Evolutionary conservation across 2,113 vertebrate species (phyloP).

Genomic region (Acrocephalus kingi): DNA sequence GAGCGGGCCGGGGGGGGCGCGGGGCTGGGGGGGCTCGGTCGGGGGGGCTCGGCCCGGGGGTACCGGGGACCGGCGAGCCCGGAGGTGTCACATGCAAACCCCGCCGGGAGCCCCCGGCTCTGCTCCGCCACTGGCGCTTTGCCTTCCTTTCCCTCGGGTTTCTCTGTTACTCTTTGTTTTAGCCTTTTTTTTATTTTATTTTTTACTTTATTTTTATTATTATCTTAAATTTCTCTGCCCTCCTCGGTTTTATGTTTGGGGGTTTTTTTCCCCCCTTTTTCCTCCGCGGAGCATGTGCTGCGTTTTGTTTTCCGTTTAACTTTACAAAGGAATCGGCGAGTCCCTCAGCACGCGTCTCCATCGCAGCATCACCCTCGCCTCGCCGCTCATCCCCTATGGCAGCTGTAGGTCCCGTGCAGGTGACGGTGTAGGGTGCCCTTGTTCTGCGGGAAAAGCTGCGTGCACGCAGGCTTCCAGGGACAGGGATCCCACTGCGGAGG

Average conservation of each 20-base stretch:
- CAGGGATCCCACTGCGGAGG: neutral
- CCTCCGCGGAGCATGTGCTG: neutral
- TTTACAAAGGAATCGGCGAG: neutral
- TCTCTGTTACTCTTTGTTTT: neutral
- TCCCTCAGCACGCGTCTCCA: neutral
- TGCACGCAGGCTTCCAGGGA: neutral
- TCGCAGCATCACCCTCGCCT: fast-evolving
- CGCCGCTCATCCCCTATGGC: neutral
- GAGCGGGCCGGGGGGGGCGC: too few species aligned
- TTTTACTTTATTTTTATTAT: neutral
- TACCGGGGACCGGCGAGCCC: neutral
- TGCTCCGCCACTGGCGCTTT: neutral
- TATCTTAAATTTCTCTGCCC: too few species aligned
- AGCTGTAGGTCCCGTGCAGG: neutral
- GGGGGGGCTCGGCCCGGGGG: neutral
- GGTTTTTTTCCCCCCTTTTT: neutral
- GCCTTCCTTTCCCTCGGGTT: neutral
- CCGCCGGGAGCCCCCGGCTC: neutral
- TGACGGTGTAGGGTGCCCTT: neutral
- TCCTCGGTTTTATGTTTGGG: neutral
- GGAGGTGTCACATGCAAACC: neutral
- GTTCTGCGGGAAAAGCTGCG: neutral
- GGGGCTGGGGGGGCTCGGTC: too few species aligned
- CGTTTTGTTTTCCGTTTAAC: neutral
- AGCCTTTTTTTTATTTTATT: too few species aligned